Evolutionary conservation across 2,113 vertebrate genomes (phyloP), one percentile per base, ranked within the genome.

Genomic region (Trichomycterus rosablanca): DNA sequence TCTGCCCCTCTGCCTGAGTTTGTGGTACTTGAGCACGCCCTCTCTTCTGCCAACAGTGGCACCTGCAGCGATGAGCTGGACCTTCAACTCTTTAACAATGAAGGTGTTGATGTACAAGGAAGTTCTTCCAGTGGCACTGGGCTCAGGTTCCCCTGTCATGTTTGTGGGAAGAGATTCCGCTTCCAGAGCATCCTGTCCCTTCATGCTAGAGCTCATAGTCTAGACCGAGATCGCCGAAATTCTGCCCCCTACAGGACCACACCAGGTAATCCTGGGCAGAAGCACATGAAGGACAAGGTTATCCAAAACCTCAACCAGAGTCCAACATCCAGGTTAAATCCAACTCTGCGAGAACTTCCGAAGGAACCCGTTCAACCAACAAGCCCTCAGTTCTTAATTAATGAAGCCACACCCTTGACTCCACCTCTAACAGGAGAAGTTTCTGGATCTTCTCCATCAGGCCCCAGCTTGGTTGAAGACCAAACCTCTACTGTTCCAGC

Each of bases 131-230:
- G 81, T 0, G 85, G 85, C 28, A 78, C 84, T 20, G 70, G 80
- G 39, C 73, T 91, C 48, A 80, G 83, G 61, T 95, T 90, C 68
- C 90, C 92, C 0, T 95, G 93, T 63, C 86, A 87, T 2, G 88
- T 94, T 3, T 95, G 93, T 8, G 92, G 93, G 35, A 95, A 95
- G 78, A 87, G 91, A 66, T 95, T 95, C 74, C 78, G 93, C 60
- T 95, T 95, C 81, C 93, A 93, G 81, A 94, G 92, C 65, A 94
- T 95, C 74, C 75, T 95, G 73, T 92, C 93, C n/a, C 81, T 95
- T 59, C 93, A 95, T 45, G 88, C 91, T 19, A 84, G 93, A 59
- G 91, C 91, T 30, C 93, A 95, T 72, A 89, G 86, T 69, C 71
- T 88, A 68, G 87, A 87, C 3, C 86, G 89, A 68, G 87, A 87